These are phyloP conservation scores for Scaptomyza polygonia DNA, from an alignment of 2,888 invertebrate genomes.

Conservation along the genomic window DNA sequence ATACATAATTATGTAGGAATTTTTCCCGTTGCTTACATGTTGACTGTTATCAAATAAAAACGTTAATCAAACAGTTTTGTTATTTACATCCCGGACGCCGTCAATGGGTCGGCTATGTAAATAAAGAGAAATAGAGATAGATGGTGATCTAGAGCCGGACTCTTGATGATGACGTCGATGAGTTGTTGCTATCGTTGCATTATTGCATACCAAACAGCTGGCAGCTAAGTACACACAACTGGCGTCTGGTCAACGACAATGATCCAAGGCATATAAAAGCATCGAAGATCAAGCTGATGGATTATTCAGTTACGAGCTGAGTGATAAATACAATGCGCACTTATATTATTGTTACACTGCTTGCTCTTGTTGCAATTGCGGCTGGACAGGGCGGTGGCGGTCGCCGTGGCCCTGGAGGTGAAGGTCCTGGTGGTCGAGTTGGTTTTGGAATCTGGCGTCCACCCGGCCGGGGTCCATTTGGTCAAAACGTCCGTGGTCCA, in stretches of 20 bases:
- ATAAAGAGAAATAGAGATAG: background rate
- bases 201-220: background rate
- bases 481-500: background rate
- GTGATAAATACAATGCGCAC: conserved; percentile 44
- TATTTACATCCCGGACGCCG: background rate
- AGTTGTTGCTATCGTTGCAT: background rate
- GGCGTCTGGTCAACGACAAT: background rate
- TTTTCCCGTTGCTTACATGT: background rate
- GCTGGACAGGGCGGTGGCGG: conserved; percentile 25
- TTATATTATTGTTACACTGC: conserved; percentile 34
- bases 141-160: background rate
- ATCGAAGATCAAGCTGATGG: background rate
- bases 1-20: background rate
- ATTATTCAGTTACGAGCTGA: conserved; percentile 29
- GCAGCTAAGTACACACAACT: conserved; percentile 47
- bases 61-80: background rate
- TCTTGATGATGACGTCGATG: background rate
- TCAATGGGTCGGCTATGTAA: background rate
- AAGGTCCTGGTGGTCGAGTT: background rate
- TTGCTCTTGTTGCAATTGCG: conserved; percentile 38
- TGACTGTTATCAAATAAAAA: conserved; percentile 2
- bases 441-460: background rate
- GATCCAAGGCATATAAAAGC: conserved; percentile 38
- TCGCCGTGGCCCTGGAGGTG: background rate
- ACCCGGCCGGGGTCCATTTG: conserved; percentile 1